Conservation (phyloP, 2,888 invertebrate genomes). For the Pasiphila rectangulata region DNA sequence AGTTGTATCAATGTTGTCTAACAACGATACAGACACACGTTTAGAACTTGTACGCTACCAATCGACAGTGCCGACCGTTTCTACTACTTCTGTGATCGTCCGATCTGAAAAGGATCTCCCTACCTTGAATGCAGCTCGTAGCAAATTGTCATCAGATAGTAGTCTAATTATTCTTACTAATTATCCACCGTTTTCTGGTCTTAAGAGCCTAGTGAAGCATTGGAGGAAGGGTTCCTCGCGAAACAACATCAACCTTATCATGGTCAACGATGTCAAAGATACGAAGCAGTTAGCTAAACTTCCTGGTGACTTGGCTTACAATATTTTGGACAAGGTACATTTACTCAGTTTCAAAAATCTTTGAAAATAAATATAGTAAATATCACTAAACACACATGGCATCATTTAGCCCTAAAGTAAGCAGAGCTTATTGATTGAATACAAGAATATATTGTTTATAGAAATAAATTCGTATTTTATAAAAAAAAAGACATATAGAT, state of each 20-base stretch:
- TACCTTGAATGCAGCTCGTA: constrained; percentile 28
- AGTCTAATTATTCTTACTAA: constrained; percentile 35
- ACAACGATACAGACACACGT: constrained; percentile 17
- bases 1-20: constrained; percentile 11
- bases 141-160: constrained; percentile 22
- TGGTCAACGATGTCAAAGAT: constrained; percentile 25
- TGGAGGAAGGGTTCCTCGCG: constrained; percentile 35
- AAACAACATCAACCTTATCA: constrained; percentile 34
- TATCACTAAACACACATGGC: too few relatives aligned
- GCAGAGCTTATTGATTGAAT: too few relatives aligned
- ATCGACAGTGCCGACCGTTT: constrained; percentile 2
- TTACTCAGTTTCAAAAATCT: background rate
- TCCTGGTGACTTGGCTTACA: constrained; percentile 32
- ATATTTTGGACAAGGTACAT: constrained; percentile 31
- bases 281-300: constrained; percentile 20
- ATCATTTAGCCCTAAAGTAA: too few relatives aligned
- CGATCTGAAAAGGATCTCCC: constrained; percentile 31
- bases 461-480: too few relatives aligned
- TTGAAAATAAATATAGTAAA: too few relatives aligned
- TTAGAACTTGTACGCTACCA: constrained; percentile 35
- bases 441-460: too few relatives aligned
- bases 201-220: constrained; percentile 33
- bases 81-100: constrained; percentile 30
- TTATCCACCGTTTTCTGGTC: constrained; percentile 34
- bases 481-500: too few relatives aligned